Evolutionary conservation across 2,113 vertebrate species (phyloP).

Genomic region (Lucifuga dentata): DNA sequence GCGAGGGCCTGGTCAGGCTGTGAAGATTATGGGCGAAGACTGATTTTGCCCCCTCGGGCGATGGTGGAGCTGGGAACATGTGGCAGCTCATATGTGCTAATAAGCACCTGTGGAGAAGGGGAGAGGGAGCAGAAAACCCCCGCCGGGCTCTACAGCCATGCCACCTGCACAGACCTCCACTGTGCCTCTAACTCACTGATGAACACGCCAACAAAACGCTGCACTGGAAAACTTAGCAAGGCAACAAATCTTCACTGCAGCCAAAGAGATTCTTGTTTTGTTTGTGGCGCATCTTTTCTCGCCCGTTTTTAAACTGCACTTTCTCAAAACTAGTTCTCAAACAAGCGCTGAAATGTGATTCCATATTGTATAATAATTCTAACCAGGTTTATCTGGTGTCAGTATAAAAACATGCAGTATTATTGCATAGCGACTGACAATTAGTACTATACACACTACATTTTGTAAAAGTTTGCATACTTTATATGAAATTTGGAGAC

Average conservation of each 20-base stretch:
- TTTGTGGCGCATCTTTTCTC: slow-evolving; percentile 1
- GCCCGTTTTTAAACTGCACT: not conserved
- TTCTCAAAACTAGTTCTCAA: too few relatives aligned
- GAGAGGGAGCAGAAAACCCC: slow-evolving; percentile 64
- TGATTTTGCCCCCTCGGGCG: slow-evolving; percentile 82
- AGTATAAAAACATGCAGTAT: too few relatives aligned
- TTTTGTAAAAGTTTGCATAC: too few relatives aligned
- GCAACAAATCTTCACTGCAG: slow-evolving; percentile 17
- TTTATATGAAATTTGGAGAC: too few relatives aligned
- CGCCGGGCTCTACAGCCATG: slow-evolving; percentile 69
- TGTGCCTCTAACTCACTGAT: slow-evolving; percentile 67
- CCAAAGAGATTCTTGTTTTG: slow-evolving; percentile 7
- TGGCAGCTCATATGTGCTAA: slow-evolving; percentile 87
- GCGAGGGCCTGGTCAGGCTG: slow-evolving; percentile 73
- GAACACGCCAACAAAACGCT: slow-evolving; percentile 27
- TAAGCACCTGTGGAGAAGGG: slow-evolving; percentile 85
- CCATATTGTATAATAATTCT: too few relatives aligned
- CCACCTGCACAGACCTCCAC: slow-evolving; percentile 83
- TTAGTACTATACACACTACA: too few relatives aligned
- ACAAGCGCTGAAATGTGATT: too few relatives aligned
- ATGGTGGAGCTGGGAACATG: slow-evolving; percentile 79
- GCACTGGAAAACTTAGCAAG: slow-evolving; percentile 21
- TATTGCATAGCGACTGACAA: too few relatives aligned
- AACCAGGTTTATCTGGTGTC: too few relatives aligned
- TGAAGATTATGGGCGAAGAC: slow-evolving; percentile 81